Evolutionary conservation across 2,113 vertebrate genomes (phyloP), one percentile per base, ranked within the genome.

Genomic region (Pagrus major): DNA sequence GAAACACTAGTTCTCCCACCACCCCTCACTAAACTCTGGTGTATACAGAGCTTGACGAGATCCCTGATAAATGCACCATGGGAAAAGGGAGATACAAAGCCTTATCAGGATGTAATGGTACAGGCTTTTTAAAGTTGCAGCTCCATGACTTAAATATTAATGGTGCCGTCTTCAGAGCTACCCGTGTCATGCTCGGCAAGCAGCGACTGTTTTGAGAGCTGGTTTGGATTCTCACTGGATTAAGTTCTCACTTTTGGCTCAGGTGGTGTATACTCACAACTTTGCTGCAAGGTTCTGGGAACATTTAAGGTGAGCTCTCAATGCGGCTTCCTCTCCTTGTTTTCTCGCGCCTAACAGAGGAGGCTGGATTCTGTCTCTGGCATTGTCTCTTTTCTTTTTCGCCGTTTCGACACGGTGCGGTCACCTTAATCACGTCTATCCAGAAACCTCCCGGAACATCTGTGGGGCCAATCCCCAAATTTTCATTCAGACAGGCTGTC

Each of bases 61-160:
- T 90, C 85, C 76, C 83, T 87, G 88, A 93, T 93, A 89, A 93
- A 94, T 87, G 86, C 88, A 76, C 88, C 81, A 76, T 54, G 80
- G 84, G 84, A 82, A 79, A 80, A 77, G 51, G 47, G 56, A 81
- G 84, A 90, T 89, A 90, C 77, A 92, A 88, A 91, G 76, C 64
- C 83, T 92, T 91, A 92, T 94, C 90, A 84, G 85, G 88, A 91
- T 91, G 84, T 88, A 89, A 89, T 91, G 88, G 85, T 84, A 83
- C 84, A 79, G 73, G 83, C 88, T 81, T 85, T 90, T 88, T 90
- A 83, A 91, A 88, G 79, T 69, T 87, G 81, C 77, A 56, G 70
- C 60, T 76, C 42, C 71, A 68, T 70, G 87, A 80, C 83, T 92
- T 87, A 87, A 92, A 90, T 93, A 92, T 92, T 91, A 92, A 93